Conservation (phyloP, 2,888 invertebrate genomes). For the Hyposoter didymator region DNA sequence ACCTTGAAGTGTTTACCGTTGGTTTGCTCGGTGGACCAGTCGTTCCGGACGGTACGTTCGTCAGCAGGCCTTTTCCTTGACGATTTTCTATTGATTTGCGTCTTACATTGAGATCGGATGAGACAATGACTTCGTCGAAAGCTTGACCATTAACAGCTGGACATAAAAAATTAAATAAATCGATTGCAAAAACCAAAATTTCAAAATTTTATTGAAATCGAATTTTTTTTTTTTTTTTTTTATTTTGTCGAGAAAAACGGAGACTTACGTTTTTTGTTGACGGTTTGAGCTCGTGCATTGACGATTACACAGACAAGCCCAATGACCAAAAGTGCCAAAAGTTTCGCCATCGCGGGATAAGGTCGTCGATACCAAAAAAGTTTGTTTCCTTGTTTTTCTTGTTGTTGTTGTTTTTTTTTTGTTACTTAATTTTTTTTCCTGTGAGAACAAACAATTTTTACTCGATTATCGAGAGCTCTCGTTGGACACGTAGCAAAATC, state of each 20-base stretch:
- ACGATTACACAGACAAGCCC: slow-evolving; percentile 77
- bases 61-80: slow-evolving; percentile 80
- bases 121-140: slow-evolving; percentile 84
- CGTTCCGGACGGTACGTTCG: slow-evolving; percentile 81
- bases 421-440: slow-evolving; percentile 67
- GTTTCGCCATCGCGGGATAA: slow-evolving; percentile 76
- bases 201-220: not conserved
- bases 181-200: not conserved
- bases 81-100: slow-evolving; percentile 83
- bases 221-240: not conserved
- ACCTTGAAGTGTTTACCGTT: slow-evolving; percentile 78
- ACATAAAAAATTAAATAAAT: not conserved
- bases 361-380: slow-evolving; percentile 67
- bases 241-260: not conserved
- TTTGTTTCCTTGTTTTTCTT: slow-evolving; percentile 52
- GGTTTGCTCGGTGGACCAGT: slow-evolving; percentile 79
- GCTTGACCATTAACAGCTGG: slow-evolving; percentile 80
- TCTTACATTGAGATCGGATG: slow-evolving; percentile 81
- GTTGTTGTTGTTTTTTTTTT: slow-evolving; percentile 45
- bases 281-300: slow-evolving; percentile 79
- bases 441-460: slow-evolving; percentile 48
- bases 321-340: slow-evolving; percentile 78
- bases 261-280: slow-evolving; percentile 79
- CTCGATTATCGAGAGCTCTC: not conserved
- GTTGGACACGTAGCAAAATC: not conserved